Conservation (phyloP, 2,113 vertebrate species). For the Ondatra zibethicus region DNA sequence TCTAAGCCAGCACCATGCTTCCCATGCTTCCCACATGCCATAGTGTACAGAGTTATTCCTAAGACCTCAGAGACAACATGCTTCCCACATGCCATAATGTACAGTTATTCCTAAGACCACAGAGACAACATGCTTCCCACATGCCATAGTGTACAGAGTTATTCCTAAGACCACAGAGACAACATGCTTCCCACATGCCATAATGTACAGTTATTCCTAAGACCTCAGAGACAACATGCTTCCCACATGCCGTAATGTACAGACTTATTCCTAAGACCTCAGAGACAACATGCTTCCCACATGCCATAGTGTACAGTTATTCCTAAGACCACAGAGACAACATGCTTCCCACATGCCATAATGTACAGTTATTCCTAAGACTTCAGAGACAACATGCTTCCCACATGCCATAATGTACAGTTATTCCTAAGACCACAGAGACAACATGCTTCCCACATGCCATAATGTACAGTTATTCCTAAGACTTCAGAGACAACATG, state of each 20-base stretch:
- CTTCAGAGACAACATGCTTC: background rate
- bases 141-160: background rate
- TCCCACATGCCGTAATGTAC: background rate
- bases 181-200: no score
- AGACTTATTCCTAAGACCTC: background rate
- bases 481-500: no score
- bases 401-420: background rate
- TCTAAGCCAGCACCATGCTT: background rate
- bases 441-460: no score
- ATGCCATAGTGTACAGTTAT: background rate
- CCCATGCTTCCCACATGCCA: background rate
- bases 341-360: no score
- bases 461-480: no score
- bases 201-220: background rate
- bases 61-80: background rate
- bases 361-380: background rate
- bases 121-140: background rate
- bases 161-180: background rate
- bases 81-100: background rate
- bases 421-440: background rate
- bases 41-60: background rate
- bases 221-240: background rate
- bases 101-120: background rate
- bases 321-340: background rate
- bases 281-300: background rate